These are phyloP conservation scores for Apostichopus japonicus DNA, from an alignment of 35 echinoderm and acorn worm genomes.

Conservation along the genomic window DNA sequence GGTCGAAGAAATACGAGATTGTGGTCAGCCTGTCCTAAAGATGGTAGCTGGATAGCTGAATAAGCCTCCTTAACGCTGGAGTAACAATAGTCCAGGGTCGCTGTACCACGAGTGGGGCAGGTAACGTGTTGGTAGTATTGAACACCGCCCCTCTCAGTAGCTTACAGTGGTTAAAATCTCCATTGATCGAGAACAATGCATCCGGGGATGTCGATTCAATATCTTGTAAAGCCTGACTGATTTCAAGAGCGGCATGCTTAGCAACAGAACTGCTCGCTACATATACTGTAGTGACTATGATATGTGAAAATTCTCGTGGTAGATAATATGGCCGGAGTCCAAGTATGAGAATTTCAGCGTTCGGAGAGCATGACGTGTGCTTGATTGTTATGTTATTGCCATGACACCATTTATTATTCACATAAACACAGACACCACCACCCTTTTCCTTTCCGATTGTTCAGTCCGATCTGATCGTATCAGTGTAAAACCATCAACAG, in stretches of 20 bases:
- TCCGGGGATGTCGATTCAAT: not conserved
- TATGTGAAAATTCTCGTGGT: conserved; percentile 7
- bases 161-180: conserved; percentile 57
- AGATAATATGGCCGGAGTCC: not conserved
- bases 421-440: conserved; percentile 32
- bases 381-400: conserved; percentile 11
- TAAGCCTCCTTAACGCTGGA: conserved; percentile 47
- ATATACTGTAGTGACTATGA: not conserved
- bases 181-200: not conserved
- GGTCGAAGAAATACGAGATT: conserved; percentile 39
- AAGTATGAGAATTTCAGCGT: conserved; percentile 20
- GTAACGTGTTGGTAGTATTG: conserved; percentile 51
- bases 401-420: conserved; percentile 41
- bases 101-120: conserved; percentile 48
- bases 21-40: conserved; percentile 49
- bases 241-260: not conserved
- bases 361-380: not conserved
- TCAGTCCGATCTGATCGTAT: conserved; percentile 5
- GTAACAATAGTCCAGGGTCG: conserved; percentile 51
- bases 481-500: conserved; percentile 36
- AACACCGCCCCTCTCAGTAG: conserved; percentile 6
- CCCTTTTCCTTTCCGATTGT: not conserved
- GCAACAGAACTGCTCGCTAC: not conserved
- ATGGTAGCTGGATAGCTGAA: conserved; percentile 5
- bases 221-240: not conserved